Conservation (phyloP, 2,797 vertebrate species). For the Rallus crepitans region DNA sequence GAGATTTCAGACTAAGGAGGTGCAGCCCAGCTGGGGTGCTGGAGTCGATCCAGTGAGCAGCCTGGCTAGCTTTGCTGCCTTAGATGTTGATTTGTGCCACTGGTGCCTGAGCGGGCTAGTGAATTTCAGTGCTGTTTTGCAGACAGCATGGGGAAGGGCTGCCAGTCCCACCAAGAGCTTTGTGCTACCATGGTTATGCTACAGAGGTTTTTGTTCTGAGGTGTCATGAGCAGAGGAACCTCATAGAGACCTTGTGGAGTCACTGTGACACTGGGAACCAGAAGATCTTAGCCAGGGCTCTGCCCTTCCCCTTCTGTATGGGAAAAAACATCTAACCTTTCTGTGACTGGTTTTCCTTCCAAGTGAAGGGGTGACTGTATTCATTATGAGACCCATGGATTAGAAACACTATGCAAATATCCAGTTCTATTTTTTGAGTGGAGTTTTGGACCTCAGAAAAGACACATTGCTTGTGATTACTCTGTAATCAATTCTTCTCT, state of each 20-base stretch:
- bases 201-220: not conserved
- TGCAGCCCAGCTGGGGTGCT: not conserved
- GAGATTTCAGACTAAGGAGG: not conserved
- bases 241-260: not conserved
- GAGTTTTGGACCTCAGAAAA: not conserved
- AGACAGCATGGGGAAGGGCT: not conserved
- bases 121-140: rapidly evolving
- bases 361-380: not conserved
- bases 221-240: not conserved
- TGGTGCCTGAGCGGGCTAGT: rapidly evolving
- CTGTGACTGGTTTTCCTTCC: not conserved
- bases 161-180: not conserved
- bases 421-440: not conserved
- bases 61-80: not conserved
- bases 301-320: not conserved
- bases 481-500: conserved; percentile 29
- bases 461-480: not conserved
- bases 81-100: not conserved
- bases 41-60: rapidly evolving
- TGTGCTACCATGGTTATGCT: not conserved
- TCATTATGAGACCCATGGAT: not conserved
- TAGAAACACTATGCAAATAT: not conserved
- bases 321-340: not conserved
- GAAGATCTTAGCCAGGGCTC: not conserved
- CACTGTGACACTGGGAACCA: not conserved